These are phyloP conservation scores for Heterotilapia buettikoferi DNA, from an alignment of 2,113 vertebrate species.

Conservation along the genomic window DNA sequence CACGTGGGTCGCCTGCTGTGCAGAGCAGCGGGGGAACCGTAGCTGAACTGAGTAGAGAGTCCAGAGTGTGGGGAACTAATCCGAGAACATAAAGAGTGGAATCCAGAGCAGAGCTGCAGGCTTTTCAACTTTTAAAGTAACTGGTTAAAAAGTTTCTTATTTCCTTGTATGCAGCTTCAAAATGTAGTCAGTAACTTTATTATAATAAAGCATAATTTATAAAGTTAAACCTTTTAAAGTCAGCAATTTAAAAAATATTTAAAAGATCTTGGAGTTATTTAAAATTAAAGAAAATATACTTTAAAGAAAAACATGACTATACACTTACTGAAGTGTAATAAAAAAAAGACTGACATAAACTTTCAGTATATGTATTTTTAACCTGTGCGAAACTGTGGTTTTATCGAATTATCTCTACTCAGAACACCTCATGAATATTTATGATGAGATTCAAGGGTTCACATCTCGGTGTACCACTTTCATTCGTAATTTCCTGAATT, in stretches of 20 bases:
- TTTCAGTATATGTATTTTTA: neutral
- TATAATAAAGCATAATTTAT: neutral
- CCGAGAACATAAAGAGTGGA: neutral
- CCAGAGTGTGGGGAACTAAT: neutral
- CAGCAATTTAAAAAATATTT: neutral
- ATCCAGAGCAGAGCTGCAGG: neutral
- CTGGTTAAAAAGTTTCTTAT: neutral
- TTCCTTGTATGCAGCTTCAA: neutral
- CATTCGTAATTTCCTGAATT: slow-evolving; percentile 55
- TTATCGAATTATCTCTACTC: neutral
- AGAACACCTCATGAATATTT: slow-evolving; percentile 27
- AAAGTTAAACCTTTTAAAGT: neutral
- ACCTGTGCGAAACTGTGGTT: neutral
- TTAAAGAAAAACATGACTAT: neutral
- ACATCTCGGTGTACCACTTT: neutral
- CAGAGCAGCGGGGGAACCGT: neutral
- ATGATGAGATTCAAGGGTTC: neutral
- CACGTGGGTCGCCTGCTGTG: neutral
- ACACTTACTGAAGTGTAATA: neutral
- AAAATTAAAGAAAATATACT: neutral
- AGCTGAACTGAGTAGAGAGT: neutral
- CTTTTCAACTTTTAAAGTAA: neutral
- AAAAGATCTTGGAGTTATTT: neutral
- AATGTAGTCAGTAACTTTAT: neutral
- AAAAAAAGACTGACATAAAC: neutral